phyloP scores from a whole-genome alignment of 2,797 vertebrate species.

The Salmo trutta region DNA sequence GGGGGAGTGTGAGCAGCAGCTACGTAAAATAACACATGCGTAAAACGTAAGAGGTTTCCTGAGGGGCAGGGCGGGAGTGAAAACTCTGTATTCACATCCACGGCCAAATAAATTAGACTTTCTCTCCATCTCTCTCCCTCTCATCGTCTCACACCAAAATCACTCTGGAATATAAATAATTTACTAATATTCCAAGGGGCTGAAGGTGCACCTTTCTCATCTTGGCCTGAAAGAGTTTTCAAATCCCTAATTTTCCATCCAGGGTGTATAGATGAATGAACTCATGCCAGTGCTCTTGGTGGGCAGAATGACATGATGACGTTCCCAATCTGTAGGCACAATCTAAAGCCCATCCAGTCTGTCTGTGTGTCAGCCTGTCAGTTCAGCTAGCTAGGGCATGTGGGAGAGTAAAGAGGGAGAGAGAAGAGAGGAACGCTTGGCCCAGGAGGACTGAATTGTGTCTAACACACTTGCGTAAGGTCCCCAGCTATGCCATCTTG shows the following conservation, averaged over 20 bases:
- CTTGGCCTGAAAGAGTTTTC: constrained; percentile 34
- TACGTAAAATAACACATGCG: no score
- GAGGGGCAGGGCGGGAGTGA: no score
- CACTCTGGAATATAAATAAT: constrained; percentile 36
- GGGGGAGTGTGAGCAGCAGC: no score
- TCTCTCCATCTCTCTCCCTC: not conserved
- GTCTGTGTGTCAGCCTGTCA: constrained; percentile 52
- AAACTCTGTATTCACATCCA: no score
- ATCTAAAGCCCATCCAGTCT: constrained; percentile 36
- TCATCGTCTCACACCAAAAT: constrained; percentile 47
- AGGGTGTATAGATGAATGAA: constrained; percentile 31
- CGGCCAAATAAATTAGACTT: constrained; percentile 47
- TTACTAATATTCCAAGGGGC: constrained; percentile 42
- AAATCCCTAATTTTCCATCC: constrained; percentile 29
- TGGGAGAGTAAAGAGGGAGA: constrained; percentile 26
- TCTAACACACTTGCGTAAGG: constrained; percentile 45
- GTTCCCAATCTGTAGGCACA: constrained; percentile 50
- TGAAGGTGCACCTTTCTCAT: constrained; percentile 51
- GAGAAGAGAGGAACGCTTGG: not conserved
- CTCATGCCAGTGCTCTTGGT: constrained; percentile 36
- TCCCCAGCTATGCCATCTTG: constrained; percentile 43
- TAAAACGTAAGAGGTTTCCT: no score
- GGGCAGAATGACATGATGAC: constrained; percentile 35
- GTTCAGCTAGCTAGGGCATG: constrained; percentile 35
- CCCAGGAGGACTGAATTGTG: constrained; percentile 48